Evolutionary conservation across 2,113 vertebrate species (phyloP), one percentile per base, ranked within the genome.

Genomic region (Prietella phreatophila): DNA sequence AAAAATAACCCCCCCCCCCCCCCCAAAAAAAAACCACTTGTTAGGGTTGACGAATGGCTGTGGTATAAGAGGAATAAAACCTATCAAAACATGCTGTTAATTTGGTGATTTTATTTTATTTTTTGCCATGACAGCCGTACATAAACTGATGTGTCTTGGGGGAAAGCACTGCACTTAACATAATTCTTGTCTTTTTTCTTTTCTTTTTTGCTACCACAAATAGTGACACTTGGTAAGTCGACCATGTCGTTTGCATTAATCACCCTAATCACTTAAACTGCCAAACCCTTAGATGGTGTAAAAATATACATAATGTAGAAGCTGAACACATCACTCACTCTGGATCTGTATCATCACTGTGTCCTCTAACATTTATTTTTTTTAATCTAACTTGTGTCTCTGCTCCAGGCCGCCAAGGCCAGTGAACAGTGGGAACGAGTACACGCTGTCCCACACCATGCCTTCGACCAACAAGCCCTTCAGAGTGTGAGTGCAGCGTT

Each of bases 391-490:
- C 20, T 85, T 19, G 61, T 90, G 61, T 92, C 61, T 94, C 85
- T 82, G 39, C 88, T 87, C 4, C 92, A 99, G 98, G 98, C 98
- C 98, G 56, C 97, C 97, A 13, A 96, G 98, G 97, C 97, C 98
- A 81, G 95, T 97, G 90, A 98, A 96, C 94, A 95, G 96, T 95
- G 96, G 97, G 96, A 99, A 96, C 0, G 98, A 99, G 91, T 96
- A 96, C 87, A 93, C 97, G 60, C 96, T 99, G 94, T 99, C 97
- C 91, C 97, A 99, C 94, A 97, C 98, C 85, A 98, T 99, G 94
- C 98, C 97, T 93, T 96, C 95, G 92, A 97, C 97, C 97, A 97
- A 97, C 96, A 99, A 97, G 91, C 97, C 98, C 93, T 98, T 97
- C 93, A 98, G 97, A 96, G 97, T 96, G 98, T 99, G 94, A 98